Evolutionary conservation across 2,113 vertebrate species (phyloP).

Genomic region (Myanophis thanlyinensis): DNA sequence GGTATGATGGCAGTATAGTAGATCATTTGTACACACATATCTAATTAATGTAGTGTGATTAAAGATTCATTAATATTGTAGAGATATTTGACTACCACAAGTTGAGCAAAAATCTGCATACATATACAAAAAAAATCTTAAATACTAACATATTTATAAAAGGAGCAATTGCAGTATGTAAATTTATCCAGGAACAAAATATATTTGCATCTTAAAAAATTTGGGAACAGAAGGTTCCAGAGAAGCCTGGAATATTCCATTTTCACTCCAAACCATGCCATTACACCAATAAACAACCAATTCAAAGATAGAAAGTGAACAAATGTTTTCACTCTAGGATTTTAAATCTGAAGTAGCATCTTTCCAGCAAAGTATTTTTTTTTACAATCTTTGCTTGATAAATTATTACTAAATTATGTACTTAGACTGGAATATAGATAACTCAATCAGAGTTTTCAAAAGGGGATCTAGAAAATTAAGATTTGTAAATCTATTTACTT

Average conservation of each 20-base stretch:
- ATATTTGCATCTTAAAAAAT: neutral
- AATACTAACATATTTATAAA: neutral
- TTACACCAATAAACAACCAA: neutral
- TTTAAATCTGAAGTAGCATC: neutral
- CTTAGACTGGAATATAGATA: neutral
- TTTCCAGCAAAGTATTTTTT: neutral
- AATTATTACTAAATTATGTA: neutral
- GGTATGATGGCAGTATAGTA: neutral
- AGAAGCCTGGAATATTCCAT: neutral
- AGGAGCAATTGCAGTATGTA: neutral
- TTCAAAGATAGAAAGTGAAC: neutral
- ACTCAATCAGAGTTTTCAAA: neutral
- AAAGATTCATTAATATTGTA: neutral
- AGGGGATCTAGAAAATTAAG: neutral
- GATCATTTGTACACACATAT: neutral
- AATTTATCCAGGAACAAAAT: neutral
- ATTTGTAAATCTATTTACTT: neutral
- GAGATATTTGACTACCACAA: neutral
- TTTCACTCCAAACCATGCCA: neutral
- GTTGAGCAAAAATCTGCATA: neutral
- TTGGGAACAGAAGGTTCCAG: neutral
- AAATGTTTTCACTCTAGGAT: neutral
- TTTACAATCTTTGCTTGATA: neutral
- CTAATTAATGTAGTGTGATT: neutral
- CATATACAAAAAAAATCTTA: neutral